Evolutionary conservation across 1,140 invertebrate species (phyloP), one percentile per base, ranked within the genome.

Genomic region (Triops cancriformis): DNA sequence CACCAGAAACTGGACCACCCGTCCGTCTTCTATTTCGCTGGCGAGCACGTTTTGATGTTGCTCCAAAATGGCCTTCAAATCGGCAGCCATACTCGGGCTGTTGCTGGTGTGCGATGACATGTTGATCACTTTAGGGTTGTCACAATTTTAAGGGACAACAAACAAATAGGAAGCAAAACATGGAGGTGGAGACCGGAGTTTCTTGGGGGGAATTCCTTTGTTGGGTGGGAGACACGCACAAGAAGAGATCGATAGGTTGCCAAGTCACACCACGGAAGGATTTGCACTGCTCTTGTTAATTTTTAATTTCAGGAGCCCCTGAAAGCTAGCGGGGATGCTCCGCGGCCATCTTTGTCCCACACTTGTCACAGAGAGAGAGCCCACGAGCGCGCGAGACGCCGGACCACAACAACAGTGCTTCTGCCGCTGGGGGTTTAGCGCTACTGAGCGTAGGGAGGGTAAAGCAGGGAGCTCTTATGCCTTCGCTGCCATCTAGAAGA

Each of bases 1-100:
- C 72, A 84, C 82, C 27, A 85, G 79, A 64, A 64, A 64, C 14
- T 64, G 51, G 51, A 64, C 51, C 51, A 64, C 51, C 5, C 51
- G 51, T 12, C 51, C 51, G 23, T 64, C 51, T 64, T 64, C 51
- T 64, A 64, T 64, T 64, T 64, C 51, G 23, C 51, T 64, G 51
- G 51, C 51, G 6, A 64, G 51, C 51, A 64, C 51, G 51, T 64
- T 64, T 9, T 64, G 51, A 23, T 64, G 51, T 64, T 64, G 51
- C 51, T 64, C 51, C 18, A 64, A 64, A 64, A 64, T 64, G 3
- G 51, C 51, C 18, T 64, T 64, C 18, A 64, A 64, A 23, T 64
- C 51, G 14, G 51, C 51, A 23, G 51, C 51, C 51, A 64, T 64
- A 18, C 51, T 64, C 23, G 14, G 51, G 23, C 51, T 64, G 51